phyloP scores from a whole-genome alignment of 2,888 invertebrate genomes.

The Tiphia femorata region DNA sequence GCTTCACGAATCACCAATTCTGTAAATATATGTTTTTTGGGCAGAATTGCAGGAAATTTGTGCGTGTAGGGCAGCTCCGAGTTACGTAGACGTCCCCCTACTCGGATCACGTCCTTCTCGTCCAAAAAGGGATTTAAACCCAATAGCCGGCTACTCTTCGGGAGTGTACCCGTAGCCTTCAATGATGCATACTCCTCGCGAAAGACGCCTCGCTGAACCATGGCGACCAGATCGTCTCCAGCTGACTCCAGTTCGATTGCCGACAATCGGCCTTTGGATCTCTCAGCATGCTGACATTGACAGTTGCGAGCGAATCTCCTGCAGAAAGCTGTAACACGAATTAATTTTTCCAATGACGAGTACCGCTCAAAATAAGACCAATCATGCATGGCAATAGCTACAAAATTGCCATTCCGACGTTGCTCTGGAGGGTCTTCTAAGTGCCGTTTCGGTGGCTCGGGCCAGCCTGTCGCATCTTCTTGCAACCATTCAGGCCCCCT shows the following conservation, averaged over 20 bases:
- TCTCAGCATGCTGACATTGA: background rate
- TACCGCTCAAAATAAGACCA: background rate
- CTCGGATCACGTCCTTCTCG: conserved; percentile 12
- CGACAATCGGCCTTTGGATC: background rate
- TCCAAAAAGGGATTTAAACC: background rate
- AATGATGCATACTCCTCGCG: background rate
- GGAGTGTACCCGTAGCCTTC: background rate
- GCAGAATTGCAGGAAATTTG: conserved; percentile 24
- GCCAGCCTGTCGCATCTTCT: background rate
- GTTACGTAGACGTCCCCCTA: conserved; percentile 25
- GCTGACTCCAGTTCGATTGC: background rate
- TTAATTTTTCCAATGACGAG: background rate
- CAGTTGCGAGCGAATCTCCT: background rate
- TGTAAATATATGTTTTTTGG: conserved; percentile 12
- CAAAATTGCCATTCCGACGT: no score
- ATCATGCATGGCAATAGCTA: no score
- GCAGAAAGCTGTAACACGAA: background rate
- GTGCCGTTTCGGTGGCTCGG: background rate
- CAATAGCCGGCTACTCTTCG: background rate
- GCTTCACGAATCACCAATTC: conserved; percentile 16
- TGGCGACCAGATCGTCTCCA: background rate
- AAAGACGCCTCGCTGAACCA: background rate
- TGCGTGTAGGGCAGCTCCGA: conserved; percentile 16
- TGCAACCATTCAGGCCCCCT: background rate
- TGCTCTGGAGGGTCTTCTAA: no score